Evolutionary conservation across 2,888 invertebrate species (phyloP).

Genomic region (Drosophila bunnanda): DNA sequence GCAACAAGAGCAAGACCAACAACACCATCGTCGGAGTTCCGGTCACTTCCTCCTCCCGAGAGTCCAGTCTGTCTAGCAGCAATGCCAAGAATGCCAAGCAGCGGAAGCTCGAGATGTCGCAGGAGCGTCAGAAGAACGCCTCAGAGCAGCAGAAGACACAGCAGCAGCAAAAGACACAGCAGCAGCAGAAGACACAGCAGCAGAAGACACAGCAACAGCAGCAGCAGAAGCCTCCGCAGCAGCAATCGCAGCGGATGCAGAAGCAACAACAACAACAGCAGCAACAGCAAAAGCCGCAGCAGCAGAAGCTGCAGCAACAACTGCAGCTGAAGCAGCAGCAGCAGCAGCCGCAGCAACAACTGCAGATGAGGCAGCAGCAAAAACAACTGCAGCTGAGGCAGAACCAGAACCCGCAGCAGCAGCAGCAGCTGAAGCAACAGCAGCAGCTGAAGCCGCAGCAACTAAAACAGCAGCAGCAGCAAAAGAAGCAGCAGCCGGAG

Average conservation of each 20-base stretch:
- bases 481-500: not conserved
- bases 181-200: not conserved
- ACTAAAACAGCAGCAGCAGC: not conserved
- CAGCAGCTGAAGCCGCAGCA: not conserved
- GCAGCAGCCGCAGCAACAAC: not conserved
- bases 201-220: not conserved
- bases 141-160: not conserved
- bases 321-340: not conserved
- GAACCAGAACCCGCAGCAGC: too few relatives aligned
- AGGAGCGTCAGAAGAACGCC: not conserved
- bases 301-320: not conserved
- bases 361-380: not conserved
- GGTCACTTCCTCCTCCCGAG: not conserved
- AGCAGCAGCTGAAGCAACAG: not conserved
- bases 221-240: not conserved
- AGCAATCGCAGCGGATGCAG: not conserved
- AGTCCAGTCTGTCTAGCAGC: not conserved
- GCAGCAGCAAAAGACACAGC: too few relatives aligned
- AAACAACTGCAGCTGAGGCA: not conserved
- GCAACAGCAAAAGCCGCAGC: not conserved
- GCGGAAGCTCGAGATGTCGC: not conserved
- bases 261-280: not conserved
- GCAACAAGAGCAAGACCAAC: conserved; percentile 1
- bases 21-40: not conserved
- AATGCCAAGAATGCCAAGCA: not conserved